Conservation (phyloP, 1,140 invertebrate genomes). For the Anoplophora glabripennis region DNA sequence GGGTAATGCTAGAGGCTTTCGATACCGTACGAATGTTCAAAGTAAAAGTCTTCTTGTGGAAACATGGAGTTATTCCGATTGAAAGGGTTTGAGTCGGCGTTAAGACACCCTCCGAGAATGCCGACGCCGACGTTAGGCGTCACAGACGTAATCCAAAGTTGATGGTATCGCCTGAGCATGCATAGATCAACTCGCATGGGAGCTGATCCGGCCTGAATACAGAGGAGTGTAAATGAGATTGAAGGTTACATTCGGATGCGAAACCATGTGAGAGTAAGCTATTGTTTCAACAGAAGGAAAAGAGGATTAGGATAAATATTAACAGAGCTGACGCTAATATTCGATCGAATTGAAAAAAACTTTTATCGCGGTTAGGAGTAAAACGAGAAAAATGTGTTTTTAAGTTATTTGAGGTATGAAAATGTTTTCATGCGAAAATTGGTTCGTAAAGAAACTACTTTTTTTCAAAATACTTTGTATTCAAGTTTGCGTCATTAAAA, state of each 20-base stretch:
- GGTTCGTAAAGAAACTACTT: too few species aligned
- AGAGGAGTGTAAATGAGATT: slow-evolving; percentile 32
- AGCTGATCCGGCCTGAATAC: slow-evolving; percentile 24
- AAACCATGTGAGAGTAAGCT: too few species aligned
- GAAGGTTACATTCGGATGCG: slow-evolving; percentile 22
- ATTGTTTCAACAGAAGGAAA: too few species aligned
- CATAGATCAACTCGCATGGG: slow-evolving; percentile 31
- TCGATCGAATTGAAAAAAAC: too few species aligned
- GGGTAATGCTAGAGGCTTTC: slow-evolving; percentile 1
- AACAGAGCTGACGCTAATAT: too few species aligned
- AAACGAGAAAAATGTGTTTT: too few species aligned
- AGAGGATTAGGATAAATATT: too few species aligned
- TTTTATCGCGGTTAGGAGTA: too few species aligned
- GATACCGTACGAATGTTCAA: slow-evolving; percentile 14
- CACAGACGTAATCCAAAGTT: slow-evolving; percentile 27
- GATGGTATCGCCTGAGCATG: slow-evolving; percentile 29
- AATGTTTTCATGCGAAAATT: too few species aligned
- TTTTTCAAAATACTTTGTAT: too few species aligned
- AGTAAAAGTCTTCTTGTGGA: slow-evolving; percentile 22
- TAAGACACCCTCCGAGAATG: slow-evolving; percentile 7
- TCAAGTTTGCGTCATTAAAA: too few species aligned
- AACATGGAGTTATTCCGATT: slow-evolving; percentile 28
- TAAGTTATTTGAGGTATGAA: too few species aligned
- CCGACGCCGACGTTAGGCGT: slow-evolving; percentile 17
- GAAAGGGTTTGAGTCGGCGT: slow-evolving; percentile 21